Base-by-base conservation (phyloP, 2,888 invertebrate genomes). In the Antitype chi region DNA sequence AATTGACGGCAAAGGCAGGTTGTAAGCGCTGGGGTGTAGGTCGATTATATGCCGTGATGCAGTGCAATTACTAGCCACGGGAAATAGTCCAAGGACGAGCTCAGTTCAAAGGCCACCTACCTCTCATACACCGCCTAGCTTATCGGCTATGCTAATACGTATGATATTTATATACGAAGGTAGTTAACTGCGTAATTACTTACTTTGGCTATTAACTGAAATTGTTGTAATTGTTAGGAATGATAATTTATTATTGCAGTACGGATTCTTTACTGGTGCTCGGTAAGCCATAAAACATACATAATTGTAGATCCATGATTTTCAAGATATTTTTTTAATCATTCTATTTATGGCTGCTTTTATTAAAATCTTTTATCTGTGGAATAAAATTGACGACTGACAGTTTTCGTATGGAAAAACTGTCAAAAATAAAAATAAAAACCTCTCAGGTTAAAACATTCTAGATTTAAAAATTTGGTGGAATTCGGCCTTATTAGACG, bases 11-110 rank as follows among this genome's bases (percentile, higher is more conserved):
- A 80, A 78, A 83, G 88, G 88, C 80, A 85, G 83, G 81, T 79
- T 70, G 74, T 67, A 72, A 89, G 84, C 87, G 83, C 72, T 72
- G 78, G 88, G 87, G 88, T 90, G 86, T 84, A 88, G 92, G 90
- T 91, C 90, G 90, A 90, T 90, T 90, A 89, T 89, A 90, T 95
- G 87, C 88, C 96, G 96, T 96, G 96, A 93, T 95, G 93, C 92
- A 94, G 93, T 93, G 93, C 94, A 94, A 96, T 96, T 96, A 96
- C 94, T 92, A 85, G 85, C 87, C 86, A 89, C 89, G 88, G 91
- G 91, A 90, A 94, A 93, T 94, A 95, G 96, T 91, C 94, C 96
- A 96, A 96, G 96, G 96, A 93, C 95, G 86, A 87, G 85, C 76
- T 82, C 86, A 88, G 85, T 89, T 89, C 86, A 90, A 90, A 93